These are phyloP conservation scores for Slavum lentiscoides DNA, from an alignment of 2,888 invertebrate species.

Conservation along the genomic window DNA sequence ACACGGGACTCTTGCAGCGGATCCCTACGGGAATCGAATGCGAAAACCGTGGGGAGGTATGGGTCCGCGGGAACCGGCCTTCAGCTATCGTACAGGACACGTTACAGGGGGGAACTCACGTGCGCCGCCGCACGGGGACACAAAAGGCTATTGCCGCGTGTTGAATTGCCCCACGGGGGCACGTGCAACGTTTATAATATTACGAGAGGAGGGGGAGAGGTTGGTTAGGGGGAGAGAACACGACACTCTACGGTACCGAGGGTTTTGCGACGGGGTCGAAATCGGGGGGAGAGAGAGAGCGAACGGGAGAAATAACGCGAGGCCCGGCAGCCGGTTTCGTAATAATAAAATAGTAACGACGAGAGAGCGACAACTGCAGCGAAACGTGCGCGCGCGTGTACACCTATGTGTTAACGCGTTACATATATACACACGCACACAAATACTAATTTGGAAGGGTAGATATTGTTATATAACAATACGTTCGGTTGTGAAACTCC, in stretches of 20 bases:
- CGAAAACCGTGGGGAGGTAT: background rate
- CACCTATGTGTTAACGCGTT: too few relatives aligned
- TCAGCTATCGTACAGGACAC: too few relatives aligned
- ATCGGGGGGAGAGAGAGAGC: too few relatives aligned
- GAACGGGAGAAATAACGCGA: background rate
- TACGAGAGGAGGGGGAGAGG: background rate
- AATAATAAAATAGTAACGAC: slow-evolving; percentile 14
- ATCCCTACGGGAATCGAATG: background rate
- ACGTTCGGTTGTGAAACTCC: too few relatives aligned
- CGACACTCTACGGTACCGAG: background rate
- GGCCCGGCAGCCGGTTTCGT: slow-evolving; percentile 33
- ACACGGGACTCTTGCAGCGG: background rate
- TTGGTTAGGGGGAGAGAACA: background rate
- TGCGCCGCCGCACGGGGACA: background rate
- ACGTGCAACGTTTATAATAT: background rate
- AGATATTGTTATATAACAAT: too few relatives aligned
- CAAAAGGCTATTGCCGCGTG: background rate
- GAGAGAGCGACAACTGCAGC: background rate
- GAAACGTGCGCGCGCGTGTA: background rate
- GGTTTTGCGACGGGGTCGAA: background rate
- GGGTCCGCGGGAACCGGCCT: too few relatives aligned
- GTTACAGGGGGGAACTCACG: background rate
- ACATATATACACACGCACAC: too few relatives aligned
- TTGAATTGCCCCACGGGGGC: slow-evolving; percentile 22
- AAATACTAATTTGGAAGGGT: too few relatives aligned